These are phyloP conservation scores for Leucoraja erinaceus DNA, from an alignment of 2,113 vertebrate species.

Conservation along the genomic window DNA sequence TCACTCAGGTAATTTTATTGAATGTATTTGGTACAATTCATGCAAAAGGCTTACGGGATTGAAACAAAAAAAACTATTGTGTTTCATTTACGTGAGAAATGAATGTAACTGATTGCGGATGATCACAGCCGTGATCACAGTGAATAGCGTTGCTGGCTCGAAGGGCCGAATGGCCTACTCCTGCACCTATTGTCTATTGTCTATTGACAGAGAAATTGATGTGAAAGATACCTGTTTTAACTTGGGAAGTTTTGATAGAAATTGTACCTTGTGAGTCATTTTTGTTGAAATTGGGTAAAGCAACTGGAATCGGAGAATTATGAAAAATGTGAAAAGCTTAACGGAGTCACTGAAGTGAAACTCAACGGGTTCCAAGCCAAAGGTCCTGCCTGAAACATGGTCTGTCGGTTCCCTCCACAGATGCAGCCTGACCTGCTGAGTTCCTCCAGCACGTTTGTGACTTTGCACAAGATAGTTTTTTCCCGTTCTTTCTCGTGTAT, in stretches of 20 bases:
- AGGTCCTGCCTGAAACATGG: too few relatives aligned
- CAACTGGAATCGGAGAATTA: background rate
- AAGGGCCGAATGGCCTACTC: too few relatives aligned
- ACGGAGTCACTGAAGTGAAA: background rate
- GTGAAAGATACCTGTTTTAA: background rate
- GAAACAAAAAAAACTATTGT: background rate
- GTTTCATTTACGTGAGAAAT: background rate
- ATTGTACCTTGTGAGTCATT: background rate
- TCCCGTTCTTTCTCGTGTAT: background rate
- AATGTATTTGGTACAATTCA: background rate
- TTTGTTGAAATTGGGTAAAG: background rate
- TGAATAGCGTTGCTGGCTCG: too few relatives aligned
- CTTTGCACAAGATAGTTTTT: background rate
- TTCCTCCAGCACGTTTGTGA: too few relatives aligned
- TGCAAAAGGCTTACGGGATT: background rate
- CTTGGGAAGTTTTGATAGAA: background rate
- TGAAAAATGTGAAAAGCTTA: background rate
- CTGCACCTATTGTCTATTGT: too few relatives aligned
- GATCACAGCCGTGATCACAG: too few relatives aligned
- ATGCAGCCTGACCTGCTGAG: too few relatives aligned
- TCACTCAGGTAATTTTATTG: conserved; percentile 16
- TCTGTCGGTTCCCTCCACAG: too few relatives aligned
- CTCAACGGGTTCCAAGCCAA: background rate
- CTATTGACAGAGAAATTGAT: background rate
- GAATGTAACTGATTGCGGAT: background rate